These are phyloP conservation scores for Scyliorhinus canicula DNA, from an alignment of 2,797 vertebrate genomes.

Conservation along the genomic window DNA sequence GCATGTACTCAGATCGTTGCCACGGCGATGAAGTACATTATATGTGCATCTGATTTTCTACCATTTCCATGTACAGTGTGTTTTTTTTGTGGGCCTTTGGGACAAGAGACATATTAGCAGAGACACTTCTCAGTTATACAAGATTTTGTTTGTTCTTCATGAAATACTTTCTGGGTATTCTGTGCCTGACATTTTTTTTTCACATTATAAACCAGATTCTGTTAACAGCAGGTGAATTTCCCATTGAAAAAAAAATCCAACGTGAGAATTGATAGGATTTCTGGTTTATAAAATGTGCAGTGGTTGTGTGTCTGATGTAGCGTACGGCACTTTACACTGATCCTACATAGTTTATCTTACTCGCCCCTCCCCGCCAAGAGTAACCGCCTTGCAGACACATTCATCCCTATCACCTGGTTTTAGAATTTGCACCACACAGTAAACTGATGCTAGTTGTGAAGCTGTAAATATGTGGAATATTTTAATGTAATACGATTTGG, in stretches of 20 bases:
- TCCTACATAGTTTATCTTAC: conserved; percentile 64
- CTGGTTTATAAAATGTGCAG: conserved; percentile 4
- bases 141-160: conserved; percentile 42
- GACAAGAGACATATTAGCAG: conserved; percentile 49
- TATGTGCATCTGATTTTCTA: conserved; percentile 72
- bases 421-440: conserved; percentile 89
- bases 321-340: conserved; percentile 97
- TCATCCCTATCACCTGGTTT: conserved; percentile 81
- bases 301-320: conserved; percentile 80
- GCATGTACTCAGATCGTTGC: conserved; percentile 70
- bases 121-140: conserved; percentile 1
- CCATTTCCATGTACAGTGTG: conserved; percentile 71
- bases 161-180: conserved; percentile 51
- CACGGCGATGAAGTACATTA: conserved; percentile 74
- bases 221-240: conserved; percentile 57
- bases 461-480: conserved; percentile 97
- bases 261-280: background rate
- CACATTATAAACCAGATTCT: conserved; percentile 65
- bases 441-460: conserved; percentile 64
- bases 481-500: conserved; percentile 93
- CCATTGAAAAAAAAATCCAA: background rate
- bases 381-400: conserved; percentile 98
- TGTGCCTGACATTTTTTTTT: conserved; percentile 57
- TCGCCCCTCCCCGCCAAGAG: conserved; percentile 44
- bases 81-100: conserved; percentile 75